Conservation (phyloP, 2,888 invertebrate species). For the Agrypnus murinus region DNA sequence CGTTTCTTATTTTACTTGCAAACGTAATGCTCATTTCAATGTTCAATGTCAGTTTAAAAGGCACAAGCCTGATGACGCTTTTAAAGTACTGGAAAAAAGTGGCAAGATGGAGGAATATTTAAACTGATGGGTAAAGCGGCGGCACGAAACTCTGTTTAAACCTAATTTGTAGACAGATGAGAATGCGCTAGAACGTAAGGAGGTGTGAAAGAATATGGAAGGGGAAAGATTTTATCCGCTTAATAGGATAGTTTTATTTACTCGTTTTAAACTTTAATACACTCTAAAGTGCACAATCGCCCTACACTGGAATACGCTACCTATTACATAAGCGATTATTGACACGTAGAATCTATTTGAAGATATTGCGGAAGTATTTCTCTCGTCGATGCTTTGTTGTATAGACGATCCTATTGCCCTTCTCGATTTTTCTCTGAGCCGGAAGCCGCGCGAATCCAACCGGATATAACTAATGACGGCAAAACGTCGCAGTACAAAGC, state of each 20-base stretch:
- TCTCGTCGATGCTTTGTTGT: constrained; percentile 56
- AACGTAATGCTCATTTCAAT: constrained; percentile 57
- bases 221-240: constrained; percentile 22
- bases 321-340: constrained; percentile 15
- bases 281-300: neutral
- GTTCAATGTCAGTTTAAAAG: constrained; percentile 58
- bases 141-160: constrained; percentile 44
- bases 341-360: constrained; percentile 37
- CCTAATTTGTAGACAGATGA: constrained; percentile 49
- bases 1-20: constrained; percentile 65
- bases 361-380: constrained; percentile 52
- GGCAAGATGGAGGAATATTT: constrained; percentile 45
- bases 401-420: constrained; percentile 56
- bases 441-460: constrained; percentile 64
- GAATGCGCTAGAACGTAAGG: constrained; percentile 37
- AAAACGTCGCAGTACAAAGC: constrained; percentile 64
- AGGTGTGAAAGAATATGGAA: constrained; percentile 32
- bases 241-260: constrained; percentile 25
- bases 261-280: neutral
- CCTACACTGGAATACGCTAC: neutral
- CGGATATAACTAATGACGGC: constrained; percentile 66
- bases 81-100: constrained; percentile 53
- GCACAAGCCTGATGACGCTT: constrained; percentile 56
- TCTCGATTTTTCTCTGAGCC: constrained; percentile 57
- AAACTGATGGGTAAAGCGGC: constrained; percentile 40